These are phyloP conservation scores for Drosophila bipectinata DNA, from an alignment of 1,140 invertebrate species.

Conservation along the genomic window DNA sequence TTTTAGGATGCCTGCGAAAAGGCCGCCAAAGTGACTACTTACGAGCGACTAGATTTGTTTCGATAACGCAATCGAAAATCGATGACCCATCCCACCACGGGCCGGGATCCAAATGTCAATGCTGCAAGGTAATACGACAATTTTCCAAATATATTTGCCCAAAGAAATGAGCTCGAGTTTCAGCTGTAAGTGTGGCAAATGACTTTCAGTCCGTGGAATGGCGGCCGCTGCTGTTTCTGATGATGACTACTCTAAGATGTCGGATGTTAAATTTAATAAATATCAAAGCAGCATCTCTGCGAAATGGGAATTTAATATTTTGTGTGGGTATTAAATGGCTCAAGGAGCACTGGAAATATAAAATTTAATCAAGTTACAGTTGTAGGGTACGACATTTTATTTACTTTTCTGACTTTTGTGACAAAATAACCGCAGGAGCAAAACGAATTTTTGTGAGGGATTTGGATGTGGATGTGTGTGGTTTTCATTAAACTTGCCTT, in stretches of 20 bases:
- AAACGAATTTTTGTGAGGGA: conserved; percentile 4
- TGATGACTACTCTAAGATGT: conserved; percentile 11
- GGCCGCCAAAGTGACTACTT: conserved; percentile 61
- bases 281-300: conserved; percentile 48
- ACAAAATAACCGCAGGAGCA: conserved; percentile 2
- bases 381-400: conserved; percentile 11
- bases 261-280: conserved; percentile 72
- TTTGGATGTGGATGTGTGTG: neutral
- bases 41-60: conserved; percentile 46
- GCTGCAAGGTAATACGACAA: conserved; percentile 53
- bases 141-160: conserved; percentile 53
- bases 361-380: conserved; percentile 35
- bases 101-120: conserved; percentile 35
- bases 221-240: conserved; percentile 4
- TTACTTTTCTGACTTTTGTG: conserved; percentile 22
- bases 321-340: conserved; percentile 43
- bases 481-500: conserved; percentile 3
- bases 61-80: conserved; percentile 71
- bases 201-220: conserved; percentile 12
- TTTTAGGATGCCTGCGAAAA: conserved; percentile 13
- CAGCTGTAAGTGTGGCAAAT: conserved; percentile 19
- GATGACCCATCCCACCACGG: conserved; percentile 35
- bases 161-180: conserved; percentile 49
- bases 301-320: conserved; percentile 52
- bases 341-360: conserved; percentile 8